A percentile compares a stretch with the other conserved stretches of the same genome.
Evolutionary conservation across 2,113 vertebrate genomes (phyloP).

Genomic region (Ammodytes dubius): DNA sequence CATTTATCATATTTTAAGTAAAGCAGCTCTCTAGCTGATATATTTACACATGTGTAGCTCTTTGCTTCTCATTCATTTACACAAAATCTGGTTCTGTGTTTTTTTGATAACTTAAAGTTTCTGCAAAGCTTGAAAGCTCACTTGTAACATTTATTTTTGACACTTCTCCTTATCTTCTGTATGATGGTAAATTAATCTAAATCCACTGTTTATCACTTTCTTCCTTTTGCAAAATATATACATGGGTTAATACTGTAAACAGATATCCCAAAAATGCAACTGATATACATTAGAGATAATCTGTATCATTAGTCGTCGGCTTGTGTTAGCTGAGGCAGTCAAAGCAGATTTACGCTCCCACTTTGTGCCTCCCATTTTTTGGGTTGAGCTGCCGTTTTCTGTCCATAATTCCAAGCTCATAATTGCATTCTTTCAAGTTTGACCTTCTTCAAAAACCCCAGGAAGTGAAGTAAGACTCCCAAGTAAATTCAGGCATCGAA

Average conservation of each 20-base stretch:
- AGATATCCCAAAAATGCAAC: constrained; percentile 5
- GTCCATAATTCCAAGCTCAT: constrained; percentile 41
- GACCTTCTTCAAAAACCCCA: constrained; percentile 59
- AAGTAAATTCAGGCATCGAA: constrained; percentile 57
- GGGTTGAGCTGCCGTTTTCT: constrained; percentile 34
- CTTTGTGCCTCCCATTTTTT: constrained; percentile 26
- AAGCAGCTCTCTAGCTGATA: constrained; percentile 65
- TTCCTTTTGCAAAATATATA: neutral
- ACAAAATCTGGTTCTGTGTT: neutral
- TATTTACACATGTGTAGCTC: constrained; percentile 26
- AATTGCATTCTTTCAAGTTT: constrained; percentile 61
- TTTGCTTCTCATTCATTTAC: neutral
- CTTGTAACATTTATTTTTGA: neutral
- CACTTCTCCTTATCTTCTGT: neutral
- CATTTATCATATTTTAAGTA: constrained; percentile 74
- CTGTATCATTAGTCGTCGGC: constrained; percentile 24
- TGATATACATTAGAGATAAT: constrained; percentile 23
- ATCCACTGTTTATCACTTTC: neutral
- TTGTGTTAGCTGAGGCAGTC: constrained; percentile 6
- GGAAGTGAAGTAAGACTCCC: constrained; percentile 70
- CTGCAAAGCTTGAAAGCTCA: neutral
- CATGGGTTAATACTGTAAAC: neutral
- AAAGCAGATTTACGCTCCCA: constrained; percentile 26
- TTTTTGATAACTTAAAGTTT: neutral
- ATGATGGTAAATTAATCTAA: neutral